These are phyloP conservation scores for Eulemur coronatus DNA, from an alignment of 2,797 vertebrate species.

Conservation along the genomic window DNA sequence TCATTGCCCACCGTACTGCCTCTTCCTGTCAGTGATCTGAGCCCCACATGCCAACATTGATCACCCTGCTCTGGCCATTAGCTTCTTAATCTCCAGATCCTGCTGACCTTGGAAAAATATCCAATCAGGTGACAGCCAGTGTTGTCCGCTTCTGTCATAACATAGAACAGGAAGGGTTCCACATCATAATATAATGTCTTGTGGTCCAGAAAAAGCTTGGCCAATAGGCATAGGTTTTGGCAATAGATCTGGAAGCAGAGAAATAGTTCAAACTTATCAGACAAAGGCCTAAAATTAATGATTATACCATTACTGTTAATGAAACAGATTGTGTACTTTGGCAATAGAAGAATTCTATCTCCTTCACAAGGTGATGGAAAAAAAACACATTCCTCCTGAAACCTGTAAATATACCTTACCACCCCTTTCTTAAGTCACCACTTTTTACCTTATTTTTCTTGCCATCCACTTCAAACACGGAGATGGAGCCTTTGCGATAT, in stretches of 20 bases:
- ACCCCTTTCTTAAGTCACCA: not conserved
- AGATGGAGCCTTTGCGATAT: conserved; percentile 97
- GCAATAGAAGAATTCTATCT: not conserved
- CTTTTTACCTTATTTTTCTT: conserved; percentile 97
- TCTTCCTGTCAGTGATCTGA: not conserved
- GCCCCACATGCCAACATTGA: not conserved
- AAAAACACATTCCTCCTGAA: not conserved
- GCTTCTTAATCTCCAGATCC: conserved; percentile 55
- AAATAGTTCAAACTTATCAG: conserved; percentile 29
- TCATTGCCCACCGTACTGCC: not conserved
- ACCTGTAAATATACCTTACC: not conserved
- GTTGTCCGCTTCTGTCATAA: conserved; percentile 99
- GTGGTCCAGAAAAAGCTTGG: conserved; percentile 99
- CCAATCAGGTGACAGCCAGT: conserved; percentile 98
- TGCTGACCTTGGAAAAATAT: conserved; percentile 97
- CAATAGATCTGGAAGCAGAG: conserved; percentile 93
- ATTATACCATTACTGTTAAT: not conserved
- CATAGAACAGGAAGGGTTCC: conserved; percentile 98
- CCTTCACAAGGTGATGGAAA: not conserved
- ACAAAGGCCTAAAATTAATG: conserved; percentile 21
- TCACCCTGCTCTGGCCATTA: not conserved
- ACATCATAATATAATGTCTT: conserved; percentile 99
- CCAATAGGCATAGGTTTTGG: conserved; percentile 98
- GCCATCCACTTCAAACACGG: conserved; percentile 98
- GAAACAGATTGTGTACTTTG: not conserved